Conservation (phyloP, 1,140 invertebrate genomes). For the Pinna nobilis region DNA sequence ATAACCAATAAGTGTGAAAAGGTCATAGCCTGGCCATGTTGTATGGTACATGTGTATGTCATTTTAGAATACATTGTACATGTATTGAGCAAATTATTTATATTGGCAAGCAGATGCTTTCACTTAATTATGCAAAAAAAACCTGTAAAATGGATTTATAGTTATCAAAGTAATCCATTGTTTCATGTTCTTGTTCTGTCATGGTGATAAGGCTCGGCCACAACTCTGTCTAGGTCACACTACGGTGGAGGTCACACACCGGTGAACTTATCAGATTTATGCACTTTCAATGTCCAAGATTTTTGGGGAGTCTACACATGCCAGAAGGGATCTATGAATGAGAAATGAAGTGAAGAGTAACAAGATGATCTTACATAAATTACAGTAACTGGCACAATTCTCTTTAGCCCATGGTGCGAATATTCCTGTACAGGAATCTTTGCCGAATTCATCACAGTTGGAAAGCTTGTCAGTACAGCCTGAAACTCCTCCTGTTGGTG, state of each 20-base stretch:
- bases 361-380: constrained; percentile 21
- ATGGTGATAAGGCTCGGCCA: neutral
- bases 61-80: too few relatives aligned
- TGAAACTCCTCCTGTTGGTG: neutral
- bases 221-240: neutral
- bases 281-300: neutral
- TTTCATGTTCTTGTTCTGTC: too few relatives aligned
- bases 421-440: constrained; percentile 29
- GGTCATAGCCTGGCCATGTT: too few relatives aligned
- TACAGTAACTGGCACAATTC: constrained; percentile 27
- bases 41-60: too few relatives aligned
- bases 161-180: too few relatives aligned
- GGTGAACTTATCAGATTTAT: neutral
- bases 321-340: neutral
- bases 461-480: constrained; percentile 20
- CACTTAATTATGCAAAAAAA: too few relatives aligned
- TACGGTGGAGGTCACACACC: neutral
- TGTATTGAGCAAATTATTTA: too few relatives aligned
- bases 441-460: constrained; percentile 29
- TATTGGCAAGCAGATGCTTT: too few relatives aligned
- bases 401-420: constrained; percentile 28
- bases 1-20: too few relatives aligned
- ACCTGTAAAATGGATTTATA: too few relatives aligned
- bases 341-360: neutral
- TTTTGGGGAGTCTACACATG: neutral